Conservation (phyloP, 1,140 invertebrate species). For the Homalodisca vitripennis region DNA sequence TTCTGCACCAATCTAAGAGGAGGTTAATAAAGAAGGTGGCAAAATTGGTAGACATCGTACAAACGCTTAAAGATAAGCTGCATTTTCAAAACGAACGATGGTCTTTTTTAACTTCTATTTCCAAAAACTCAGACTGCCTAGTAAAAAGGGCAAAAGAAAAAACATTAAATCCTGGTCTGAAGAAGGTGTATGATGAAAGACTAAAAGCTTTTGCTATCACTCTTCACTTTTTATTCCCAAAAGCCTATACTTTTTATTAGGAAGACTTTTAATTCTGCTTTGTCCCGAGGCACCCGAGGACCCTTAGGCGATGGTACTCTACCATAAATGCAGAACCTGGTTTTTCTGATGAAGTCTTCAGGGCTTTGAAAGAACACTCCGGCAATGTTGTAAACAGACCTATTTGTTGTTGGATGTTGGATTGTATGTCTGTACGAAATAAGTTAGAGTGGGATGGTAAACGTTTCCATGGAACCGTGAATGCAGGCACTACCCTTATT, state of each 20-base stretch:
- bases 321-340: constrained; percentile 45
- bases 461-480: constrained; percentile 18
- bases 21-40: constrained; percentile 20
- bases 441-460: constrained; percentile 38
- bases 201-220: constrained; percentile 45
- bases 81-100: constrained; percentile 25
- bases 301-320: constrained; percentile 47
- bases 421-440: constrained; percentile 39
- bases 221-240: constrained; percentile 47
- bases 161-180: constrained; percentile 27
- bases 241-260: constrained; percentile 48
- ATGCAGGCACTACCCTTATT: constrained; percentile 1
- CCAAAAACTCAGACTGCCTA: constrained; percentile 25
- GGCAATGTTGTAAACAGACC: background rate
- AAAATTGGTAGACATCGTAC: constrained; percentile 16
- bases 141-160: constrained; percentile 25
- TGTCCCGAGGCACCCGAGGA: constrained; percentile 46
- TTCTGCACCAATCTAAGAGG: constrained; percentile 2
- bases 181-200: constrained; percentile 28
- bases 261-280: constrained; percentile 45
- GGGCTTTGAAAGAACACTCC: constrained; percentile 41
- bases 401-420: constrained; percentile 37
- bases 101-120: constrained; percentile 24
- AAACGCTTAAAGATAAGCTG: constrained; percentile 26
- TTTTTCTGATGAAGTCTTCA: constrained; percentile 46